phyloP scores from a whole-genome alignment of 2,797 vertebrate species.

The Cryptoblepharus egeriae region DNA sequence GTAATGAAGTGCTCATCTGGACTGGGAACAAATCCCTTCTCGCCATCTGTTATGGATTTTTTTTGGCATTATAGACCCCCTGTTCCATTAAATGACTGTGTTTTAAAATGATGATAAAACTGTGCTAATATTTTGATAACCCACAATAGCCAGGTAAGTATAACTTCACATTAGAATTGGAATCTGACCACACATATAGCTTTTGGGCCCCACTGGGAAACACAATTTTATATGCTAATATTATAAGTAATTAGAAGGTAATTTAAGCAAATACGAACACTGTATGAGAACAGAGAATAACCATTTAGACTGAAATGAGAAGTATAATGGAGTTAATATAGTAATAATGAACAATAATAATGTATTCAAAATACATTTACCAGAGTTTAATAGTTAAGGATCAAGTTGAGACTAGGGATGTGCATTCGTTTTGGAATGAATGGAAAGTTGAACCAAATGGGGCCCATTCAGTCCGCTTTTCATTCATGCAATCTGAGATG shows the following conservation, averaged over 20 bases:
- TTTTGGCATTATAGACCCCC: slow-evolving; percentile 67
- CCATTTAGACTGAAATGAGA: background rate
- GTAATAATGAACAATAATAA: background rate
- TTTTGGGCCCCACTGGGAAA: background rate
- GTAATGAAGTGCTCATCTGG: slow-evolving; percentile 65
- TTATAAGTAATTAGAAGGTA: background rate
- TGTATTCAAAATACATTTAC: background rate
- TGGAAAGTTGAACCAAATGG: too few relatives aligned
- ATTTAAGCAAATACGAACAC: background rate
- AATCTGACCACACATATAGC: slow-evolving; percentile 4
- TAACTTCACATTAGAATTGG: slow-evolving; percentile 43
- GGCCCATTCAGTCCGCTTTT: too few relatives aligned
- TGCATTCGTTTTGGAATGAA: too few relatives aligned
- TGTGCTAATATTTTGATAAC: slow-evolving; percentile 57
- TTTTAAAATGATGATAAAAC: slow-evolving; percentile 61
- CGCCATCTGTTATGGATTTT: slow-evolving; percentile 73
- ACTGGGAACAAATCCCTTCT: slow-evolving; percentile 68
- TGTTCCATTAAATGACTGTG: slow-evolving; percentile 67
- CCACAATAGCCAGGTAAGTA: slow-evolving; percentile 47
- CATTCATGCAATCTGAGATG: too few relatives aligned
- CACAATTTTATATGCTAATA: background rate
- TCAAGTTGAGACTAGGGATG: background rate
- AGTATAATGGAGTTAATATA: background rate
- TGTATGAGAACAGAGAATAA: background rate
- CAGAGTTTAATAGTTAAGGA: background rate